Conservation (phyloP, 35 echinoderm and acorn worm genomes). For the Ophiothrix spiculata region DNA sequence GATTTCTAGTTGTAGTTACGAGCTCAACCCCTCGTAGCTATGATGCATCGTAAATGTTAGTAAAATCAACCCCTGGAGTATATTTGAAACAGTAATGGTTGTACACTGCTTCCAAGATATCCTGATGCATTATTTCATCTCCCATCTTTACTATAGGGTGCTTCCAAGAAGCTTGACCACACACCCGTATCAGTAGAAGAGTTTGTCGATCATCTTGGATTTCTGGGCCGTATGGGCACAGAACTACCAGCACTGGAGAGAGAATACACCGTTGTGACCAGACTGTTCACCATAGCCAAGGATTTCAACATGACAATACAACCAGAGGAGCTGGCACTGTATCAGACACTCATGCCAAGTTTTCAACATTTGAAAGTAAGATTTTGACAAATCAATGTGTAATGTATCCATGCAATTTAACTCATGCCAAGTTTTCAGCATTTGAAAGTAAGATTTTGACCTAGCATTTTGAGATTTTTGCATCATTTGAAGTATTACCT, state of each 20-base stretch:
- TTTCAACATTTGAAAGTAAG: slow-evolving; percentile 97
- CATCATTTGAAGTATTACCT: no score
- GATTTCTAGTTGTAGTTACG: no score
- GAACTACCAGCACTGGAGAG: slow-evolving; percentile 81
- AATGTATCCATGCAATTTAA: no score
- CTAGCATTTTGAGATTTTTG: no score
- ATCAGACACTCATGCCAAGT: slow-evolving; percentile 98
- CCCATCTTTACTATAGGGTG: no score
- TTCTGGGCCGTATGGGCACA: slow-evolving; percentile 67
- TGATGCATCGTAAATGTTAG: no score
- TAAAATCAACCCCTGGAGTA: no score
- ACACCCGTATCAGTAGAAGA: slow-evolving; percentile 77
- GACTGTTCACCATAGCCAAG: slow-evolving; percentile 88
- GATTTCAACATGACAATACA: slow-evolving; percentile 85
- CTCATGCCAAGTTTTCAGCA: slow-evolving; percentile 99
- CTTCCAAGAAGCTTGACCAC: slow-evolving; percentile 92
- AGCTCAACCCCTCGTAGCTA: no score
- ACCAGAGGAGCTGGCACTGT: slow-evolving; percentile 93
- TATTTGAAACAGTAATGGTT: no score
- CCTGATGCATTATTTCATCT: no score
- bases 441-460: slow-evolving; percentile 87
- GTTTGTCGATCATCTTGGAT: slow-evolving; percentile 91
- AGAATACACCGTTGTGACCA: slow-evolving; percentile 85
- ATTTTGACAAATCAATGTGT: no score
- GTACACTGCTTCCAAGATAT: no score